Percentiles rank a stretch among this genome's conserved stretches.
Evolutionary conservation across 2,888 invertebrate genomes (phyloP).

Genomic region (Coecobrya sp.): DNA sequence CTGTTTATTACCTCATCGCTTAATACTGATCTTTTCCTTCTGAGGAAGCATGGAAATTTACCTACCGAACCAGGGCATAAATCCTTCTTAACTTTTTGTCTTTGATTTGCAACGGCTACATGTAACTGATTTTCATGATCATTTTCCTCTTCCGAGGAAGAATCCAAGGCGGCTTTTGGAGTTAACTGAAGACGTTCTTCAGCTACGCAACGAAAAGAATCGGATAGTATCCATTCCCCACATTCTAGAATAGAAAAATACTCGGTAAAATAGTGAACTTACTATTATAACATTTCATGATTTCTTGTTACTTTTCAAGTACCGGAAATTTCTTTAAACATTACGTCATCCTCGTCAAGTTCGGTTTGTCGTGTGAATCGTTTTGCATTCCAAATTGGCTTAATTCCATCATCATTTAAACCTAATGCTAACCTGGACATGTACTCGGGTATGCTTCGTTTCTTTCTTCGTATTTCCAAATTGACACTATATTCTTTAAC

Average conservation of each 20-base stretch:
- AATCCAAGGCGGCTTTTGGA: too few species aligned
- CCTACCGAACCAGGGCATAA: conserved; percentile 47
- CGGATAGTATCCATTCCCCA: conserved; percentile 29
- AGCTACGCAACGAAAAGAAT: conserved; percentile 29
- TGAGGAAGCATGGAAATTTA: conserved; percentile 65
- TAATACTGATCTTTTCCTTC: conserved; percentile 23
- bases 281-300: not conserved
- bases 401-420: not conserved
- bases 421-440: conserved; percentile 7
- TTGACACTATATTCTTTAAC: not conserved
- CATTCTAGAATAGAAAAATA: conserved; percentile 29
- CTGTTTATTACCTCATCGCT: not conserved
- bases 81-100: conserved; percentile 41
- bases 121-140: not conserved
- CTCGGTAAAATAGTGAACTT: not conserved
- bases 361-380: not conserved
- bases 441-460: not conserved
- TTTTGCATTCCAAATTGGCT: not conserved
- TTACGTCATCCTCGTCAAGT: conserved; percentile 8
- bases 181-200: conserved; percentile 25
- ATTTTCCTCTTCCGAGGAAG: conserved; percentile 9
- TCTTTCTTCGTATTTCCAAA: not conserved
- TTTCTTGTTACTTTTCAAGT: not conserved
- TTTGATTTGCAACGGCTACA: not conserved
- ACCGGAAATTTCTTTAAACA: not conserved